Percentiles rank a stretch among this genome's conserved stretches.
These are phyloP conservation scores for Drosophila tsacasi DNA, from an alignment of 1,140 invertebrate species.

Conservation along the genomic window DNA sequence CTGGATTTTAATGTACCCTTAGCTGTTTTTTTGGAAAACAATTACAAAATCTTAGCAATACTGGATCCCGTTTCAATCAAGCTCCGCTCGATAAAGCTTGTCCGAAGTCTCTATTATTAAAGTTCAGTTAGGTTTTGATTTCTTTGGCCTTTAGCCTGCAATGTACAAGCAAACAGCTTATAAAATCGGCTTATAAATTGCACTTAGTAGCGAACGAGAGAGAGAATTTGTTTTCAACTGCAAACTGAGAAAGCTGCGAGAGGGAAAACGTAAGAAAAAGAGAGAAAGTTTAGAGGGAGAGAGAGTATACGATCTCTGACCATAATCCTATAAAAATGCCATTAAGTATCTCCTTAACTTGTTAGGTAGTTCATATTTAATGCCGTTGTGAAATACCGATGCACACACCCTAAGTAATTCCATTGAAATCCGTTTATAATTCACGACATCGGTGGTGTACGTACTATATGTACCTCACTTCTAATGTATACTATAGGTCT, in stretches of 20 bases:
- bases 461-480: slow-evolving; percentile 6
- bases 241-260: background rate
- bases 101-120: too few species aligned
- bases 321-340: background rate
- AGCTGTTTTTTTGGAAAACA: too few species aligned
- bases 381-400: background rate
- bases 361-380: background rate
- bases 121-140: too few species aligned
- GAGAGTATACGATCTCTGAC: background rate
- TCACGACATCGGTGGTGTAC: background rate
- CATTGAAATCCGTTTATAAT: slow-evolving; percentile 7
- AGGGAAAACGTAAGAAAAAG: background rate
- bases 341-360: background rate
- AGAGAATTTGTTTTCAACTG: too few species aligned
- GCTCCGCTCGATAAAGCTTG: too few species aligned
- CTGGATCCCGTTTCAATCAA: too few species aligned
- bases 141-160: background rate
- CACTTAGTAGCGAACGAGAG: background rate
- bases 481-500: slow-evolving; percentile 1
- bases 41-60: too few species aligned
- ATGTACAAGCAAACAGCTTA: background rate
- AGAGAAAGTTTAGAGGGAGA: background rate
- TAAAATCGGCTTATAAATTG: background rate
- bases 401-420: background rate
- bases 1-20: too few species aligned